Base-by-base conservation (phyloP, 2,113 vertebrate genomes). In the Phylloscopus trochilus region DNA sequence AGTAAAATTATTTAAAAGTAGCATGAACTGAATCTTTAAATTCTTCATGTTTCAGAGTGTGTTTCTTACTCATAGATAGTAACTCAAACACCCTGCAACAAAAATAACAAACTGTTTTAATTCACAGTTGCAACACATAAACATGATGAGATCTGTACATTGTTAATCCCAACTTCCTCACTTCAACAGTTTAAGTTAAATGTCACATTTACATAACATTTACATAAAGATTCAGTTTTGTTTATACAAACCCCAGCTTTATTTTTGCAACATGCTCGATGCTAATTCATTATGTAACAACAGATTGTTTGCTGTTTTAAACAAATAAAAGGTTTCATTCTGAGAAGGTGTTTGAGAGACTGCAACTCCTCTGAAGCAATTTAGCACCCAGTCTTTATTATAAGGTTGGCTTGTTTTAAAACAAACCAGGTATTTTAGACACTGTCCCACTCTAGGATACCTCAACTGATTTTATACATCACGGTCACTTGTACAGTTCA, bases 121-220 rank as follows among this genome's bases (percentile, higher is more conserved):
- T 83, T 95, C 70, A 83, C 70, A 92, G 70, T 82, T 92, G 84
- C 67, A 85, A 93, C 51, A 78, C 75, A 78, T 80, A 97, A 97
- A 90, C 92, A 97, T 7, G 49, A 90, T 33, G 83, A 94, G 90
- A 93, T 92, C 96, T 95, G 93, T 44, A 96, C 83, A 94, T 92
- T 96, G 88, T 93, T 97, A 96, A 94, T 95, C 91, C 89, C 15
- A 2, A 78, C 77, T 91, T 97, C 77, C 46, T 39, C 53, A 63
- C 83, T 94, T 83, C 81, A 93, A 92, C 90, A 96, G 91, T 88
- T 96, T 96, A 95, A 95, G 35, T 77, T 93, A 97, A 96, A 96
- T 97, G 95, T 95, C 94, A 94, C 58, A 97, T 97, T 95, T 96
- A 93, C 93, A 97, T 96, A 96, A 95, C 53, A 96, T 96, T 96